A percentile compares a stretch with the other conserved stretches of the same genome.
Evolutionary conservation across 2,888 invertebrate genomes (phyloP).

Genomic region (Megastigmus dorsalis): DNA sequence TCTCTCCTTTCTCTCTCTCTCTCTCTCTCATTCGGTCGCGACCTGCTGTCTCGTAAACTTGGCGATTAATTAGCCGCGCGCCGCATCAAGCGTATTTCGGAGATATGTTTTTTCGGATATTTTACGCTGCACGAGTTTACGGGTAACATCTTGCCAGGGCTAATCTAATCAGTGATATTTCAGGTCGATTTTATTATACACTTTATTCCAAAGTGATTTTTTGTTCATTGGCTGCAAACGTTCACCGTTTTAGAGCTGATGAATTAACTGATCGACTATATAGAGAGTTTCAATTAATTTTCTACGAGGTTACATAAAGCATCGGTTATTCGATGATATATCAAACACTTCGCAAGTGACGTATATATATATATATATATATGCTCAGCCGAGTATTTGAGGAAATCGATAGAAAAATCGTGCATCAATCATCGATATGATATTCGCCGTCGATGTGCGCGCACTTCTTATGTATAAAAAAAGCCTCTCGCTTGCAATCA

Average conservation of each 20-base stretch:
- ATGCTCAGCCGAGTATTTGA: neutral
- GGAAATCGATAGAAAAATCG: neutral
- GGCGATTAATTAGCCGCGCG: constrained; percentile 11
- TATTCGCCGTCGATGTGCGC: neutral
- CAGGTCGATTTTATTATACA: neutral
- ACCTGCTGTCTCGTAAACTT: constrained; percentile 21
- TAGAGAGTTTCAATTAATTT: neutral
- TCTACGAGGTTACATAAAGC: neutral
- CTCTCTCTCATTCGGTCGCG: neutral
- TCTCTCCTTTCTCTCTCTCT: neutral
- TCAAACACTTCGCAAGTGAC: neutral
- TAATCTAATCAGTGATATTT: constrained; percentile 11
- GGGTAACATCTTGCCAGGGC: neutral
- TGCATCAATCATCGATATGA: constrained; percentile 1
- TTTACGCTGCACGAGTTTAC: constrained; percentile 3
- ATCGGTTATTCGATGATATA: neutral
- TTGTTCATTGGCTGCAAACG: neutral
- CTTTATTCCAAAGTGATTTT: neutral
- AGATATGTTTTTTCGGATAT: neutral
- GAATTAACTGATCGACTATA: too few species aligned
- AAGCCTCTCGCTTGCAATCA: neutral
- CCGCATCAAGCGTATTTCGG: neutral
- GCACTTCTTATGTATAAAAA: neutral
- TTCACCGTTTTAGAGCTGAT: too few species aligned
- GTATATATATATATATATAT: too few species aligned